Conservation (phyloP, 2,113 vertebrate species). For the Prionailurus bengalensis region DNA sequence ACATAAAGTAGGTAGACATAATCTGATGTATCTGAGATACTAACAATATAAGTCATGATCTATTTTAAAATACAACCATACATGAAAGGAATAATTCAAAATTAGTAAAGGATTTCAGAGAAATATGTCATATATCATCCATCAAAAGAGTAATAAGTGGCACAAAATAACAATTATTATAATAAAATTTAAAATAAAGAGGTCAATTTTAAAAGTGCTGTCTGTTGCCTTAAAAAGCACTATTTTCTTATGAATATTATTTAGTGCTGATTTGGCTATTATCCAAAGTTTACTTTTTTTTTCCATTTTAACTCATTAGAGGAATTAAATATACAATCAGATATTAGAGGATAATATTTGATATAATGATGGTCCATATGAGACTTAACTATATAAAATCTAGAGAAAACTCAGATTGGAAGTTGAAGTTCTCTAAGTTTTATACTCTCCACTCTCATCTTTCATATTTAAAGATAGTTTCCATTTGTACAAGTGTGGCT, state of each 20-base stretch:
- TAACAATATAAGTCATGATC: neutral
- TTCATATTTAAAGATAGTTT: conserved; percentile 70
- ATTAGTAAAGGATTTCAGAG: neutral
- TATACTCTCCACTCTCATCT: neutral
- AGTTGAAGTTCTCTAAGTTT: neutral
- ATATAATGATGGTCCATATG: neutral
- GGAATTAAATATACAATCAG: conserved; percentile 19
- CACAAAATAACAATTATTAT: neutral
- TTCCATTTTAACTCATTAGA: neutral
- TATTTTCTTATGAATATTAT: neutral
- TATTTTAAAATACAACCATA: neutral
- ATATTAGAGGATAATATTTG: neutral
- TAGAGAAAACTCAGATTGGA: neutral
- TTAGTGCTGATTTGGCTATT: conserved; percentile 5
- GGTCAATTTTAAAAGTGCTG: neutral
- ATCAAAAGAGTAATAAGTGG: neutral
- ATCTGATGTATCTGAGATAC: neutral
- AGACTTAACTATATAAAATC: neutral
- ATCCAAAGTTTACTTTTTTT: neutral
- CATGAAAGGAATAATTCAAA: neutral
- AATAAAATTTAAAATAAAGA: neutral
- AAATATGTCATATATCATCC: neutral
- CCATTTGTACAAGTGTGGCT: conserved; percentile 27
- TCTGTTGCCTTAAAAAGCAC: neutral
- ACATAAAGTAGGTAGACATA: neutral